A percentile compares a stretch with the other conserved stretches of the same genome.
These are phyloP conservation scores for Pipra filicauda DNA, from an alignment of 2,113 vertebrate species.

Conservation along the genomic window DNA sequence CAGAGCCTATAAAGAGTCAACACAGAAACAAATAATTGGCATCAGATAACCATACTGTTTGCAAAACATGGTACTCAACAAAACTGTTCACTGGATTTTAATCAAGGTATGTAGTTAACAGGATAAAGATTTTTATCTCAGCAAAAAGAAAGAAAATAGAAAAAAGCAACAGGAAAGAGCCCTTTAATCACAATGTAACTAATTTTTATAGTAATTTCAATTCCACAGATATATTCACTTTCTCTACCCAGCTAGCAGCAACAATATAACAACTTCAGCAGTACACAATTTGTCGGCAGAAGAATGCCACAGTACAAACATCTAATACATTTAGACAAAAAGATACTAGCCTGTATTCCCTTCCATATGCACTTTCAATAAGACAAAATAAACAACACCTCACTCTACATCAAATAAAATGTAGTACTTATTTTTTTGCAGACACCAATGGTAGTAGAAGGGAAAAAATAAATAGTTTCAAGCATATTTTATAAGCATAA, in stretches of 20 bases:
- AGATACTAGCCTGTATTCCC: background rate
- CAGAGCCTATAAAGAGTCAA: slow-evolving; percentile 76
- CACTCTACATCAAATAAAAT: background rate
- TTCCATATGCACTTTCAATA: background rate
- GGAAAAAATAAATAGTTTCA: background rate
- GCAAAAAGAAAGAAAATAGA: background rate
- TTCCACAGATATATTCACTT: background rate
- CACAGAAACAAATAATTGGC: slow-evolving; percentile 1
- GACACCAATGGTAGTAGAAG: background rate
- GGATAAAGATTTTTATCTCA: background rate
- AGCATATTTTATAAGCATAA: background rate
- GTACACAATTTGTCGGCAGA: background rate
- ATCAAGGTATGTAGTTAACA: background rate
- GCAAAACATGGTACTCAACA: background rate
- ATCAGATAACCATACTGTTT: background rate
- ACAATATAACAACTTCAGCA: background rate
- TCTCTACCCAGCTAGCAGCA: background rate
- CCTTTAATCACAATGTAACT: background rate
- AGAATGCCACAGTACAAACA: background rate
- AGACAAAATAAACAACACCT: background rate
- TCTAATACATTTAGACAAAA: background rate
- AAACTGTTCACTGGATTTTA: background rate
- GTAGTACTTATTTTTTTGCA: background rate
- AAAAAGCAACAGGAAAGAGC: background rate
- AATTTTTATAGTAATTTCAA: background rate